Evolutionary conservation across 2,888 invertebrate species (phyloP), one percentile per base, ranked within the genome.

Genomic region (Seira musarum): DNA sequence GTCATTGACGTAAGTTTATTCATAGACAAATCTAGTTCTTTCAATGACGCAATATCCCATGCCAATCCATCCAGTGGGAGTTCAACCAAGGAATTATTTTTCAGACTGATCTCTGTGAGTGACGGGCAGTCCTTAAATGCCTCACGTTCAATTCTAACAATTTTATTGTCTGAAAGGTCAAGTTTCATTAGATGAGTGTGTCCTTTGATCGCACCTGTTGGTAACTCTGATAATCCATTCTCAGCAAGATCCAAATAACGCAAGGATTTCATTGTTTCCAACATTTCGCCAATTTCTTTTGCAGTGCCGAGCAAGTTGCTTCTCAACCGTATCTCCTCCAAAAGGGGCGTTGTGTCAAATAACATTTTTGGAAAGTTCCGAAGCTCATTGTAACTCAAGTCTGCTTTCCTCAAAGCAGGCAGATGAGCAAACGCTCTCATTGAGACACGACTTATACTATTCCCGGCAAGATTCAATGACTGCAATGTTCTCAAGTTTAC

Each of bases 41-140:
- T 87, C 67, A 87, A 70, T 21, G 87, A 87, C 1, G 86, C 84
- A 72, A 87, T 83, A 49, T 84, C 83, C 85, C 85, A 86, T 0
- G 82, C 73, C 17, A 84, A 77, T 1, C 79, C 82, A 22, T 85
- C 84, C 21, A 84, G 35, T 8, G 85, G 90, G 69, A 93, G 90
- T 88, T 94, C 93, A 0, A 92, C 92, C 30, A 97, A 89, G 1
- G 95, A 95, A 88, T 97, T 97, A 87, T 96, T 96, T 84, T 93
- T 92, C 80, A 97, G 90, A 86, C 95, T 92, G 46, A 97, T 90
- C 88, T 96, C 95, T 85, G 95, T 90, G 49, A 97, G 89, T 0
- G 95, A 94, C 0, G 95, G 95, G 93, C 96, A 94, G 17, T 94
- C 94, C 88, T 93, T 92, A 87, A 96, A 93, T 0, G 95, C 94